Evolutionary conservation across 2,797 vertebrate species (phyloP).

Genomic region (Oryzias dopingdopingensis): DNA sequence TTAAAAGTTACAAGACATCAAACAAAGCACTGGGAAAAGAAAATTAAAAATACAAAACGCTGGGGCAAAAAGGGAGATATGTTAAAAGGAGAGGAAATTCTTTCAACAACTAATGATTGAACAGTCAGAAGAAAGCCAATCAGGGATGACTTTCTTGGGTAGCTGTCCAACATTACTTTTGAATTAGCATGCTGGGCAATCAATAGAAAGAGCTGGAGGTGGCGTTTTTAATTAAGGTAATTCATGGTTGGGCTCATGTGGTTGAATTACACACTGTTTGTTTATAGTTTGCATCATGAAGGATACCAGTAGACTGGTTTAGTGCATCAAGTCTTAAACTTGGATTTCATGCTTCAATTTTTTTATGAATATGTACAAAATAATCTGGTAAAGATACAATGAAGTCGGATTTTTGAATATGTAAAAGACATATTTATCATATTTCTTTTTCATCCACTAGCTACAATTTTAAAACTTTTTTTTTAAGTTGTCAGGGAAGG

Average conservation of each 20-base stretch:
- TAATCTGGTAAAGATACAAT: not conserved
- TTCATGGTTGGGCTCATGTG: constrained; percentile 70
- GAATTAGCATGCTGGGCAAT: constrained; percentile 65
- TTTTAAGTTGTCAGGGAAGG: no score
- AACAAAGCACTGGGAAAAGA: constrained; percentile 62
- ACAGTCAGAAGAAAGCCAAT: constrained; percentile 54
- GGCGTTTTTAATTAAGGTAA: constrained; percentile 81
- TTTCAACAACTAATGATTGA: constrained; percentile 63
- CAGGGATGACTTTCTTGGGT: constrained; percentile 55
- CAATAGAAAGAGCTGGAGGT: constrained; percentile 75
- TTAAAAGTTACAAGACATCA: constrained; percentile 80
- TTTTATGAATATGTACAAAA: not conserved
- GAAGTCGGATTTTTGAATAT: no score
- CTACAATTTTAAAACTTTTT: no score
- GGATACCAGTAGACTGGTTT: constrained; percentile 14
- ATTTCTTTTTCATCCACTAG: no score
- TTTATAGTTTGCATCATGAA: constrained; percentile 36
- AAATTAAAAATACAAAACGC: constrained; percentile 80
- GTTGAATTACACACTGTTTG: constrained; percentile 65
- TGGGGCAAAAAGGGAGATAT: constrained; percentile 50
- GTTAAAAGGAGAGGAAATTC: constrained; percentile 58
- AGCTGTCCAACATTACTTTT: constrained; percentile 71
- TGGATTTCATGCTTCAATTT: not conserved
- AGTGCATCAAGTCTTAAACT: constrained; percentile 17
- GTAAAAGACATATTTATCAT: no score